phyloP scores from a whole-genome alignment of 1,140 invertebrate species.

The Augochlora pura region DNA sequence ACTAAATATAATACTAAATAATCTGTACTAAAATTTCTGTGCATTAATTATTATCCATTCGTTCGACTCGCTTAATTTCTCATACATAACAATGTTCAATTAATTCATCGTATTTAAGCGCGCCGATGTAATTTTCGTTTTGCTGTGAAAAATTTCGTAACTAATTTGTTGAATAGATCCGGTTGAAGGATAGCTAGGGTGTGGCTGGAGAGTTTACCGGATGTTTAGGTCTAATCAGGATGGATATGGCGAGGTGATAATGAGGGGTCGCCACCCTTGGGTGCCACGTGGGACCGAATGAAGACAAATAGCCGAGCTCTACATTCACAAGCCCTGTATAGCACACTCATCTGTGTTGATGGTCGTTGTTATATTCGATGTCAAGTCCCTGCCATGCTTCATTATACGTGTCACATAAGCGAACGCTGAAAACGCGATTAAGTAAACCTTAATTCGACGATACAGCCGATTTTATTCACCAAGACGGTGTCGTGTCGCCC shows the following conservation, averaged over 20 bases:
- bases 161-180: constrained; percentile 51
- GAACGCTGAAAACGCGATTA: constrained; percentile 12
- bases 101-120: neutral
- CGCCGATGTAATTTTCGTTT: neutral
- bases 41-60: too few species aligned
- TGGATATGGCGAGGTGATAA: constrained; percentile 70
- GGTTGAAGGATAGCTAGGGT: constrained; percentile 46
- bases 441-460: neutral
- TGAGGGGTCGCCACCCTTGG: constrained; percentile 65
- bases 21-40: too few species aligned
- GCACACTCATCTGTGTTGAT: constrained; percentile 55
- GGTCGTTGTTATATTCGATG: constrained; percentile 60
- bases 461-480: too few species aligned
- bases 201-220: constrained; percentile 60
- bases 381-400: constrained; percentile 47
- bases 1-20: too few species aligned
- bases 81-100: neutral
- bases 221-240: constrained; percentile 70
- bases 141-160: constrained; percentile 20
- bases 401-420: constrained; percentile 17
- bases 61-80: too few species aligned
- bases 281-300: constrained; percentile 68
- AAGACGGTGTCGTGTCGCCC: too few species aligned
- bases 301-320: constrained; percentile 68
- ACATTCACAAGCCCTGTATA: constrained; percentile 55